phyloP scores from a whole-genome alignment of 2,888 invertebrate species.

The Tubulanus polymorphus region DNA sequence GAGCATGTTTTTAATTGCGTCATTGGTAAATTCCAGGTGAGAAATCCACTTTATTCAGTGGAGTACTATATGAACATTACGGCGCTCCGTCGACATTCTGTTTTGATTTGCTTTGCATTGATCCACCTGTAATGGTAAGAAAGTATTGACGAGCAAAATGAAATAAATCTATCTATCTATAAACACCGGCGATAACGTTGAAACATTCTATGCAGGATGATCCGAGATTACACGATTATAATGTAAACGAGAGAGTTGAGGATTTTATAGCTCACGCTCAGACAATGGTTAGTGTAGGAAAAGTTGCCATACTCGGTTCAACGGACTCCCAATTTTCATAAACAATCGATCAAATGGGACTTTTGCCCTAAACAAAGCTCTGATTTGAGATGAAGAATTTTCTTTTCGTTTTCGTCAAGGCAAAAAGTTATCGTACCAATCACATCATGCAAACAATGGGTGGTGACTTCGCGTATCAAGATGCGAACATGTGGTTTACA shows the following conservation, averaged over 20 bases:
- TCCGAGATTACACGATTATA: conserved; percentile 72
- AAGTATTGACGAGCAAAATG: background rate
- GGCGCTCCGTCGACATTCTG: conserved; percentile 79
- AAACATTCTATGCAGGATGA: conserved; percentile 64
- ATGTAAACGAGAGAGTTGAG: conserved; percentile 68
- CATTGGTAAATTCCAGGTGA: conserved; percentile 28
- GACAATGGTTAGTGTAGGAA: conserved; percentile 35
- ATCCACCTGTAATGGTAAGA: conserved; percentile 67
- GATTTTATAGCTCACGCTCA: conserved; percentile 42
- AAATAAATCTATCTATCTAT: background rate
- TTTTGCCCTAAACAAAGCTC: too few relatives aligned
- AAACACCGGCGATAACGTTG: background rate
- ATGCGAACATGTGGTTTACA: conserved; percentile 74
- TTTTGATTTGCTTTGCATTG: conserved; percentile 77
- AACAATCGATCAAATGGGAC: too few relatives aligned
- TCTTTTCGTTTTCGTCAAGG: conserved; percentile 46
- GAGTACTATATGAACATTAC: conserved; percentile 60
- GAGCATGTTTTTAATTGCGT: background rate
- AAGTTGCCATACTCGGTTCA: background rate
- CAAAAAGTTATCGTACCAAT: conserved; percentile 58
- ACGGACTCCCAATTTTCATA: background rate
- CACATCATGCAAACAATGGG: conserved; percentile 84
- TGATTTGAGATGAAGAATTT: background rate
- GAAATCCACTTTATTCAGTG: conserved; percentile 67
- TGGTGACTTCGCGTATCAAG: conserved; percentile 82